Percentiles rank a stretch among this genome's conserved stretches.
Conservation (phyloP, 2,797 vertebrate genomes). For the Gobionotothen gibberifrons region DNA sequence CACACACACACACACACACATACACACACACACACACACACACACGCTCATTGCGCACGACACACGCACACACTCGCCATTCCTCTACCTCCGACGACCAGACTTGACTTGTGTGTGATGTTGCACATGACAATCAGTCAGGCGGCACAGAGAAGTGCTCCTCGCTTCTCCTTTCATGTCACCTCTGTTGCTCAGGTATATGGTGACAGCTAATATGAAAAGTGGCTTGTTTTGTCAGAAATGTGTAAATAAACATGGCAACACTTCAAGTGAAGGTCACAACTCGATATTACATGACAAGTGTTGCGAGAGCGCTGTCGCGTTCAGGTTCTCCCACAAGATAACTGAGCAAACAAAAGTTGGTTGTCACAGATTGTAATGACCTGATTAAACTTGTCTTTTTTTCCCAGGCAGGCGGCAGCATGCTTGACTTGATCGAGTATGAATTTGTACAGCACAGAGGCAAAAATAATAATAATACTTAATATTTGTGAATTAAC, state of each 20-base stretch:
- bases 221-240: slow-evolving; percentile 85
- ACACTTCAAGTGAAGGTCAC: slow-evolving; percentile 85
- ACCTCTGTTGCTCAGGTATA: slow-evolving; percentile 77
- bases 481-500: slow-evolving; percentile 72
- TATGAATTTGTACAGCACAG: slow-evolving; percentile 54
- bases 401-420: slow-evolving; percentile 49
- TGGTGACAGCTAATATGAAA: slow-evolving; percentile 84
- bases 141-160: slow-evolving; percentile 61
- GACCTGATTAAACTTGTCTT: slow-evolving; percentile 81
- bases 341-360: slow-evolving; percentile 84
- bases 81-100: slow-evolving; percentile 68
- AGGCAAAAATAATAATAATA: slow-evolving; percentile 51
- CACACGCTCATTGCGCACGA: slow-evolving; percentile 35
- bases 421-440: slow-evolving; percentile 53
- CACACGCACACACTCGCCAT: slow-evolving; percentile 43
- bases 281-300: slow-evolving; percentile 84
- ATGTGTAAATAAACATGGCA: slow-evolving; percentile 85
- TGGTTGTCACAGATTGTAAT: slow-evolving; percentile 81
- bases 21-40: slow-evolving; percentile 19
- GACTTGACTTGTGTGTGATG: slow-evolving; percentile 76
- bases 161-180: slow-evolving; percentile 79
- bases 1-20: slow-evolving; percentile 2
- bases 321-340: slow-evolving; percentile 78
- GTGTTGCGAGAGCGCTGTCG: slow-evolving; percentile 72
- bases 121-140: slow-evolving; percentile 74